Base-by-base conservation (phyloP, 2,113 vertebrate species). In the Ahaetulla prasina region DNA sequence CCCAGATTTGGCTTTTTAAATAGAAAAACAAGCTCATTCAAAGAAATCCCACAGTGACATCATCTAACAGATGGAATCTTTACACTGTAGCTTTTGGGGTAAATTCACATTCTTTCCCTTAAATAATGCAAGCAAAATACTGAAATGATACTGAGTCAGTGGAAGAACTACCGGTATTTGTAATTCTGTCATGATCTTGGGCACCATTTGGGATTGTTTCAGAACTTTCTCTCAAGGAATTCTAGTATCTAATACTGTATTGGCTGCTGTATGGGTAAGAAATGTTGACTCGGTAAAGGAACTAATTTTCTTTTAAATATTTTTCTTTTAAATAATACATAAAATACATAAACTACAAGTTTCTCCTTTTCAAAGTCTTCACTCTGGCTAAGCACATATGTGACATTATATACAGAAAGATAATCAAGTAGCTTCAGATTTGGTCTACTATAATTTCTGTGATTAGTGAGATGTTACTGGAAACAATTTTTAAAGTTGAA, bases 31-130 rank as follows among this genome's bases (percentile, higher is more conserved):
- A 88, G 18, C 18, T 27, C 27, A 25, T 74, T 68, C 85, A 63
- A 91, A 94, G 94, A 96, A 96, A 96, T 95, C 92, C 94, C 94
- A 93, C 95, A 96, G 94, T 95, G 96, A 96, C 85, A 45, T 97
- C 94, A 91, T 93, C 85, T 94, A 95, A 93, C 94, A 96, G 94
- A 95, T 92, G 94, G 94, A 95, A 95, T 47, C 54, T 92, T 94
- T 87, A 93, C 74, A 14, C 25, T 85, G 63, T 95, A 94, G 80
- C 30, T 94, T 97, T 96, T 94, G 96, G 90, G 93, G 68, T 60
- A 6, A 90, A 92, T n/a, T 84, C 2, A 74, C 92, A 57, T 89
- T 92, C 88, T 30, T 93, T 91, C 92, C 91, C 55, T 94, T 91
- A 43, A 47, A 63, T 60, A 86, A 47, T 74, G 43, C 84, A 94